Percentiles rank a stretch among this genome's conserved stretches.
Evolutionary conservation across 2,888 invertebrate genomes (phyloP).

Genomic region (Phalera bucephala): DNA sequence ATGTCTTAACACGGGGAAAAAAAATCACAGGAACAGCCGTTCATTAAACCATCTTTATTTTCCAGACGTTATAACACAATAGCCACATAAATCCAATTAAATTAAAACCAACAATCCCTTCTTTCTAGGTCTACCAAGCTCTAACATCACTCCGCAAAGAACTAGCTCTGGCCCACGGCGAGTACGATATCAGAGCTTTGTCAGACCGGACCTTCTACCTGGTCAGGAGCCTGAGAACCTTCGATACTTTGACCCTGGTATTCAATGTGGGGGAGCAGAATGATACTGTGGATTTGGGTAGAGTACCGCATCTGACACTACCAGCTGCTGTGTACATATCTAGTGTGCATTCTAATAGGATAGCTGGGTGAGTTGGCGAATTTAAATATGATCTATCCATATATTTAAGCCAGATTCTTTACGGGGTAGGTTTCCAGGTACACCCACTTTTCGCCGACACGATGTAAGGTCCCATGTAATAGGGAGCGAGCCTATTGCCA

Average conservation of each 20-base stretch:
- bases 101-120: no score
- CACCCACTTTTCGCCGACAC: no score
- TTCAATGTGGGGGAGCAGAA: slow-evolving; percentile 75
- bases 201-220: slow-evolving; percentile 58
- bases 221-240: slow-evolving; percentile 49
- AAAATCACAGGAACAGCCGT: no score
- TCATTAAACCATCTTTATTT: no score
- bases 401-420: no score
- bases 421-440: no score
- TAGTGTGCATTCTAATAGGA: slow-evolving; percentile 54
- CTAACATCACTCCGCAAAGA: slow-evolving; percentile 75
- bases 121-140: slow-evolving; percentile 79
- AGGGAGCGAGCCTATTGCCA: no score
- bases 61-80: no score
- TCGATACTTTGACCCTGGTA: slow-evolving; percentile 62
- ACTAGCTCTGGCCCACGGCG: slow-evolving; percentile 62
- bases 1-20: no score
- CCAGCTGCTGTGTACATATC: slow-evolving; percentile 50
- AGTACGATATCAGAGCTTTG: slow-evolving; percentile 60
- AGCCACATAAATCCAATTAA: no score
- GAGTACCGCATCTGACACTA: slow-evolving; percentile 37
- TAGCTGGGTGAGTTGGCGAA: slow-evolving; percentile 55
- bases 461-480: no score
- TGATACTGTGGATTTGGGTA: slow-evolving; percentile 60
- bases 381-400: no score